A percentile compares a stretch with the other conserved stretches of the same genome.
Evolutionary conservation across 2,888 invertebrate species (phyloP).

Genomic region (Euclidia mi): DNA sequence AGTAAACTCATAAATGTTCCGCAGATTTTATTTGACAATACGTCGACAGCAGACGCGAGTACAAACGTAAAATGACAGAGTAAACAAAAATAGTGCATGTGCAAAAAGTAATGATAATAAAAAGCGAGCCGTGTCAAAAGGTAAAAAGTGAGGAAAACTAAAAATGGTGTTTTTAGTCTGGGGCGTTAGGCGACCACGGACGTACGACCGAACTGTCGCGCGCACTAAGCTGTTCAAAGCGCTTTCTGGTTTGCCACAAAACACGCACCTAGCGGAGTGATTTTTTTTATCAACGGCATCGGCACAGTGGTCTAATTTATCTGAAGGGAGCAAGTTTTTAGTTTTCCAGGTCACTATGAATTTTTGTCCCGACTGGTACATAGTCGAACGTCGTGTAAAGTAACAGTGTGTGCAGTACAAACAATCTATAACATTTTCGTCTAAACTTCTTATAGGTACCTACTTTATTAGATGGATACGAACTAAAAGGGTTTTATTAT

Average conservation of each 20-base stretch:
- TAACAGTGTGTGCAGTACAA: too few relatives aligned
- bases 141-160: constrained; percentile 55
- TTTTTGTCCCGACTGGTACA: too few relatives aligned
- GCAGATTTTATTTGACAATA: background rate
- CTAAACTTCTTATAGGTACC: too few relatives aligned
- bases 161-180: constrained; percentile 71
- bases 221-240: constrained; percentile 74
- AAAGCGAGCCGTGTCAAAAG: constrained; percentile 52
- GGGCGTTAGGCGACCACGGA: constrained; percentile 72
- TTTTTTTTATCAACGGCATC: background rate
- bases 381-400: too few relatives aligned
- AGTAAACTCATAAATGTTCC: too few relatives aligned
- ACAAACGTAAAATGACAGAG: background rate
- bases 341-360: too few relatives aligned
- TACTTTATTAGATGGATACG: too few relatives aligned
- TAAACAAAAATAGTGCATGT: constrained; percentile 32
- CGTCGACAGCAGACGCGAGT: background rate
- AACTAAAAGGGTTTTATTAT: too few relatives aligned
- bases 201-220: constrained; percentile 79
- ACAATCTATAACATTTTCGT: too few relatives aligned
- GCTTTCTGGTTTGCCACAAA: constrained; percentile 60
- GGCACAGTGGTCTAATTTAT: too few relatives aligned
- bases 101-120: constrained; percentile 55
- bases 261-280: constrained; percentile 35
- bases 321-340: background rate